Base-by-base conservation (phyloP, 2,888 invertebrate species). In the Ophonus ardosiacus region DNA sequence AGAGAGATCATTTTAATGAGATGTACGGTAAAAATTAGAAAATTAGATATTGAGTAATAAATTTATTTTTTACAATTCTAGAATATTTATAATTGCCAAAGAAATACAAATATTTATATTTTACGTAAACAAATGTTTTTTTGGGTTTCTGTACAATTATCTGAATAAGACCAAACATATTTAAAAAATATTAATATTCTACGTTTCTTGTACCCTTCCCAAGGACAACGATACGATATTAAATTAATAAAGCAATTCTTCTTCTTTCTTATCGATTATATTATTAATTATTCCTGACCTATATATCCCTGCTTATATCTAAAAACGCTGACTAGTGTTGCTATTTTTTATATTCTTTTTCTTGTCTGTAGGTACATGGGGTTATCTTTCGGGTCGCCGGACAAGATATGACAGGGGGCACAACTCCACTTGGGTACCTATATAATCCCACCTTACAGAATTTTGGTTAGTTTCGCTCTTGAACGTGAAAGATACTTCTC, bases 371-470 rank as follows among this genome's bases (percentile, higher is more conserved):
- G 71, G n/a, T n/a, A 74, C 71, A 13, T 1, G 43, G 43, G 71
- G 71, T 74, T 74, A 74, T 74, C 71, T 10, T 17, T 43, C 4
- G 17, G 71, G 71, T 74, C 51, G 51, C 71, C 71, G 71, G 43
- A 74, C 43, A 74, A 43, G 71, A 74, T 74, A 2, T 8, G n/a
- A 24, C 15, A 40, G 43, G 51, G n/a, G 71, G 71, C 68, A 68
- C 38, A 31, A 1, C 63, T 18, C 63, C 13, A 6, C 1, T 13
- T n/a, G 24, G 24, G 31, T 68, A 31, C n/a, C n/a, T 68, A 31
- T 68, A 68, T 68, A 68, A 68, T 68, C 15, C 68, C 31, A 68
- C n/a, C n/a, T 31, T 38, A 38, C 0, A 68, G 31, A 21, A 38
- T 68, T 40, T 68, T 38, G 38, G 1, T 7, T 17, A 59, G 59